Evolutionary conservation across 2,888 invertebrate species (phyloP).

Genomic region (Bellardia pandia): DNA sequence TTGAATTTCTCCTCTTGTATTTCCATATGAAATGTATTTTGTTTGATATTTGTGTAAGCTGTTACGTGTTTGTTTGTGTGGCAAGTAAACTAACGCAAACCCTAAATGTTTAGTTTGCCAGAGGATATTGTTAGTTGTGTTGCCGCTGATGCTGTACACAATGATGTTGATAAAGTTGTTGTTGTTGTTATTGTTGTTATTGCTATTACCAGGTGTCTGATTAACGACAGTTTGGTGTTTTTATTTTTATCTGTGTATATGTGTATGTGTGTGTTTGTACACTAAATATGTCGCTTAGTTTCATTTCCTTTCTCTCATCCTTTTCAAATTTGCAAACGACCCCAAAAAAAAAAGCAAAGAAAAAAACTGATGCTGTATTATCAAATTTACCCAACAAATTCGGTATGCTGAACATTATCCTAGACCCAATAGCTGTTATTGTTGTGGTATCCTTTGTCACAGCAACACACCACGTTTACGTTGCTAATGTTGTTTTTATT

Average conservation of each 20-base stretch:
- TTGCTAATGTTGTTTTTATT: constrained; percentile 19
- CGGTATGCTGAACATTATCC: constrained; percentile 22
- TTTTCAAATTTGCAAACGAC: constrained; percentile 21
- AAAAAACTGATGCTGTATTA: constrained; percentile 32
- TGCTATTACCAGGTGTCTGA: constrained; percentile 63
- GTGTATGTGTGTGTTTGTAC: not conserved
- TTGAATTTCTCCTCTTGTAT: constrained; percentile 20
- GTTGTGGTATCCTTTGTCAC: not conserved
- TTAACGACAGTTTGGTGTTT: constrained; percentile 48
- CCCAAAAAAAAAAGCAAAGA: too few relatives aligned
- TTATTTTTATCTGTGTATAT: constrained; percentile 9
- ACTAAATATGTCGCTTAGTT: constrained; percentile 20
- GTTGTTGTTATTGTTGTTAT: not conserved
- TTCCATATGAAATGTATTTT: not conserved
- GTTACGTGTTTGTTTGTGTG: not conserved
- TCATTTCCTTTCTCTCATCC: constrained; percentile 32
- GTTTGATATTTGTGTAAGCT: not conserved
- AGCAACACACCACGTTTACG: not conserved
- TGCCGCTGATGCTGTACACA: constrained; percentile 27
- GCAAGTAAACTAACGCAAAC: not conserved
- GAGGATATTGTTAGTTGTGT: constrained; percentile 10
- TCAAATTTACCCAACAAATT: constrained; percentile 31
- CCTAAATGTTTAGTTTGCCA: constrained; percentile 30
- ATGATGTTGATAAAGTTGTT: constrained; percentile 32
- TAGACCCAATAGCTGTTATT: not conserved